phyloP scores from a whole-genome alignment of 2,888 invertebrate genomes.

The Pharmacophagus antenor region DNA sequence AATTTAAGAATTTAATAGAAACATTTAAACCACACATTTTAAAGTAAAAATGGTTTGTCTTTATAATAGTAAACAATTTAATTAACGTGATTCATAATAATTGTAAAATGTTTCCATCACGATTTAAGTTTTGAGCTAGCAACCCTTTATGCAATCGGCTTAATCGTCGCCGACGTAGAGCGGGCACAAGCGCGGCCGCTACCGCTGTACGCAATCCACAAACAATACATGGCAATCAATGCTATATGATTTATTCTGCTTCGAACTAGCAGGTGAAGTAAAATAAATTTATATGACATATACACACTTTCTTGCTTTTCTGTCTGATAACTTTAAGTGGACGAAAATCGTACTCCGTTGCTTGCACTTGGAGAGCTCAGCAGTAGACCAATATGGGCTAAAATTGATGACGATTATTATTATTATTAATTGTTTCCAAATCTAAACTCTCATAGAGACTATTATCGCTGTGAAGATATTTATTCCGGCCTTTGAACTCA shows the following conservation, averaged over 20 bases:
- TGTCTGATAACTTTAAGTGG: background rate
- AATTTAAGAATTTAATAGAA: no score
- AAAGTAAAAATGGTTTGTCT: no score
- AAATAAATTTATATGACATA: constrained; percentile 15
- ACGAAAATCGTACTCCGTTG: no score
- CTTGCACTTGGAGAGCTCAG: no score
- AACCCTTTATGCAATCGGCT: constrained; percentile 36
- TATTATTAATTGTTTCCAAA: no score
- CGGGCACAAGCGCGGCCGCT: constrained; percentile 46
- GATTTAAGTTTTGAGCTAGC: background rate
- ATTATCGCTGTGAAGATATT: no score
- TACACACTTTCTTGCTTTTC: background rate
- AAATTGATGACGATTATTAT: no score
- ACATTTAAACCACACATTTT: no score
- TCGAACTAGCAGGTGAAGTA: constrained; percentile 6
- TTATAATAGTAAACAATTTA: no score
- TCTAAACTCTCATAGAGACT: no score
- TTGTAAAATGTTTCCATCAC: background rate
- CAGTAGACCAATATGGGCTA: no score
- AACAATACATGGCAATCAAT: constrained; percentile 62
- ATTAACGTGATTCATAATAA: background rate
- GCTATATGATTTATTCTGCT: constrained; percentile 41
- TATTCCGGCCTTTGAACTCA: no score
- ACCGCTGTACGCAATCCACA: constrained; percentile 46
- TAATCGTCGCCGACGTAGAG: constrained; percentile 41